phyloP scores from a whole-genome alignment of 2,113 vertebrate species.

The Oreamnos americanus region DNA sequence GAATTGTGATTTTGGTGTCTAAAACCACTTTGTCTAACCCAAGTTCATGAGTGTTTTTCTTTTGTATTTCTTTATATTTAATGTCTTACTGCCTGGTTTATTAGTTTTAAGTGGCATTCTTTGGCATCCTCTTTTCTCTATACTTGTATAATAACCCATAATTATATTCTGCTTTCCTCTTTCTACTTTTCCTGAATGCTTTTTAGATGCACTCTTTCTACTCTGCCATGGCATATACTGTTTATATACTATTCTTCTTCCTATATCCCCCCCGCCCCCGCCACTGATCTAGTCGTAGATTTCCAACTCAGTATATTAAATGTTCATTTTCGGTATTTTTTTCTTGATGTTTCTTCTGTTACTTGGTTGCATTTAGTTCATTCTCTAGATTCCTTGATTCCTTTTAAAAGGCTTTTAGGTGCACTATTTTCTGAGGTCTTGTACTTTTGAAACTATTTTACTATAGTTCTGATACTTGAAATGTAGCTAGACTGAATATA shows the following conservation, averaged over 20 bases:
- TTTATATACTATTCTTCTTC: not conserved
- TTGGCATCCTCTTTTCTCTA: not conserved
- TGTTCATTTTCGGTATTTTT: not conserved
- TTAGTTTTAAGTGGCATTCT: not conserved
- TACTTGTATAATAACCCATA: not conserved
- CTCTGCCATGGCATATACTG: not conserved
- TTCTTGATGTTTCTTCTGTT: not conserved
- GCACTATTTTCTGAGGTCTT: not conserved
- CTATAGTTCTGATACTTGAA: not conserved
- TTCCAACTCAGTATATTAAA: not conserved
- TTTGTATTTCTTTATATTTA: not conserved
- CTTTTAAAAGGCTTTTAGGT: not conserved
- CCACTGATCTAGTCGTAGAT: not conserved
- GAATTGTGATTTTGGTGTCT: not conserved
- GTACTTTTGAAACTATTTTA: not conserved
- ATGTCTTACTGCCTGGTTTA: not conserved
- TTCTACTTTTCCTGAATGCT: not conserved
- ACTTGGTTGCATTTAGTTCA: not conserved
- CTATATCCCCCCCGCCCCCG: not conserved
- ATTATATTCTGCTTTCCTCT: not conserved
- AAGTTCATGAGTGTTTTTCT: not conserved
- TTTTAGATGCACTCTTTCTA: not conserved
- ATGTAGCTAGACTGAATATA: not conserved
- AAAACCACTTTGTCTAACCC: not conserved
- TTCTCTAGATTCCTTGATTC: not conserved